These are phyloP conservation scores for Pseudomyrmex sp. DNA, from an alignment of 1,140 invertebrate genomes.

Conservation along the genomic window DNA sequence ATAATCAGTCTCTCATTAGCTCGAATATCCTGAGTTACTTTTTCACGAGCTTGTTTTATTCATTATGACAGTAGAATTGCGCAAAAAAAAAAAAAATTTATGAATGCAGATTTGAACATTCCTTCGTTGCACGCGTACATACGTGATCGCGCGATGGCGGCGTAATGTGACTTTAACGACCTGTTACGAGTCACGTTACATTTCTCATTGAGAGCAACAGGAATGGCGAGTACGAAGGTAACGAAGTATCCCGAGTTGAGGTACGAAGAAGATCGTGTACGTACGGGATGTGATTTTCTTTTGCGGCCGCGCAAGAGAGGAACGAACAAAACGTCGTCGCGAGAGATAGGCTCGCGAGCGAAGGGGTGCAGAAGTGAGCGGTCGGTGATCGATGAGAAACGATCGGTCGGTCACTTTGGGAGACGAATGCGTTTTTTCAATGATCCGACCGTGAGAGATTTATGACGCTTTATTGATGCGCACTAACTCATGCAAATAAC, in stretches of 20 bases:
- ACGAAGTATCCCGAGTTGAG: too few relatives aligned
- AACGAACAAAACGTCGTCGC: background rate
- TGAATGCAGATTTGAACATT: conserved; percentile 13
- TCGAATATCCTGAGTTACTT: too few relatives aligned
- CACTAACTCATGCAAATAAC: conserved; percentile 51
- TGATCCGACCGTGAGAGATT: conserved; percentile 32
- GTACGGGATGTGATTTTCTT: background rate
- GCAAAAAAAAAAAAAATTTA: conserved; percentile 2
- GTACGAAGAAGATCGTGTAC: background rate
- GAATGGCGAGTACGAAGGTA: background rate
- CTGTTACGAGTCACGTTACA: conserved; percentile 26
- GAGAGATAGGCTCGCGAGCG: conserved; percentile 7
- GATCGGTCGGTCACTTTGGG: conserved; percentile 13
- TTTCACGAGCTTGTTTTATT: too few relatives aligned
- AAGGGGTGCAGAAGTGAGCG: conserved; percentile 13
- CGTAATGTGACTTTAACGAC: conserved; percentile 28
- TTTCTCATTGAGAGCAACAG: conserved; percentile 15
- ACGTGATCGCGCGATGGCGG: too few relatives aligned
- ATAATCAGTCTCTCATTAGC: too few relatives aligned
- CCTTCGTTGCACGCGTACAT: too few relatives aligned
- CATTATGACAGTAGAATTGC: background rate
- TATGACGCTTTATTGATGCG: conserved; percentile 41
- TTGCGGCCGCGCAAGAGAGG: background rate
- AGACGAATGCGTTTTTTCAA: conserved; percentile 6
- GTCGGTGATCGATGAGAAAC: conserved; percentile 33